Conservation (phyloP, 1,140 invertebrate species). For the Magallana angulata region DNA sequence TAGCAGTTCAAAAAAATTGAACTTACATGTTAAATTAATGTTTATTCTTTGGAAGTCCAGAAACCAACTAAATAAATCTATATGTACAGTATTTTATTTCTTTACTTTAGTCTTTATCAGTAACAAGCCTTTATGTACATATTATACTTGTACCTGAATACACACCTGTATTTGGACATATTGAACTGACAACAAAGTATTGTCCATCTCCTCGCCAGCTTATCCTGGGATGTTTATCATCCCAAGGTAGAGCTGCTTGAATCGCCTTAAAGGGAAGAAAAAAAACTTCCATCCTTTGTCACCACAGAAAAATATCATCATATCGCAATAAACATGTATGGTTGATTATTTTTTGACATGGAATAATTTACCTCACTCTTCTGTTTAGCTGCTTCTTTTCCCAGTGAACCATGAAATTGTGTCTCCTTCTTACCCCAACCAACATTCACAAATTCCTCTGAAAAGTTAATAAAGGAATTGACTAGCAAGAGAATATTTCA, state of each 20-base stretch:
- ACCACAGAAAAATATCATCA: background rate
- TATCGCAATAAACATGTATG: background rate
- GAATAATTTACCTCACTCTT: conserved; percentile 60
- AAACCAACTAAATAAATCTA: no score
- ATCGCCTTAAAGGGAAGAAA: conserved; percentile 61
- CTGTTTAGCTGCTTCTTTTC: conserved; percentile 87
- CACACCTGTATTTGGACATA: conserved; percentile 78
- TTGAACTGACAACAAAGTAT: conserved; percentile 88
- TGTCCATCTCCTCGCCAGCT: conserved; percentile 92
- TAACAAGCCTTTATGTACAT: no score
- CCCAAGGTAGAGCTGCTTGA: conserved; percentile 67
- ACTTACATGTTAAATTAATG: no score
- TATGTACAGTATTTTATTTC: no score
- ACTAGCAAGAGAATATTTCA: no score
- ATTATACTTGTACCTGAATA: background rate
- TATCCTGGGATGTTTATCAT: conserved; percentile 84
- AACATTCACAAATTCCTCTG: conserved; percentile 88
- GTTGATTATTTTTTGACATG: background rate
- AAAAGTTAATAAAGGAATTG: no score
- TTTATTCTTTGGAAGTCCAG: no score
- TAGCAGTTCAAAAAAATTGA: no score
- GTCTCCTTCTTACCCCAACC: conserved; percentile 98
- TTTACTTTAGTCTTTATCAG: no score
- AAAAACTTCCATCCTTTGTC: background rate
- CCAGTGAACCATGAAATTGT: conserved; percentile 94